Conservation (phyloP, 2,888 invertebrate genomes). For the Agonopterix subpropinquella region DNA sequence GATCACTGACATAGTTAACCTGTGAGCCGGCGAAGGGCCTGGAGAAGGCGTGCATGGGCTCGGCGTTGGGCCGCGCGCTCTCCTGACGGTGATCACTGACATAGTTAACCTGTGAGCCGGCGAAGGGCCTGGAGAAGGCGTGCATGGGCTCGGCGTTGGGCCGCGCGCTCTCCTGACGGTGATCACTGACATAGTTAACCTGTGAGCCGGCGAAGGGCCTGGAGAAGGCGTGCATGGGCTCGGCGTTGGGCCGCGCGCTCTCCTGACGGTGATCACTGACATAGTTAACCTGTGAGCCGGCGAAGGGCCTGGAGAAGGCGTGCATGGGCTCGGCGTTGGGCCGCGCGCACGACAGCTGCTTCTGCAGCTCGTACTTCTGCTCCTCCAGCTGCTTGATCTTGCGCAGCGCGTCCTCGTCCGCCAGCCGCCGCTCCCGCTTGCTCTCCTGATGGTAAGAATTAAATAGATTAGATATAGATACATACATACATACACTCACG, state of each 20-base stretch:
- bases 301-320: constrained; percentile 79
- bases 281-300: constrained; percentile 77
- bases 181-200: constrained; percentile 25
- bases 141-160: too few relatives aligned
- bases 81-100: too few relatives aligned
- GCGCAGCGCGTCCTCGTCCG: constrained; percentile 95
- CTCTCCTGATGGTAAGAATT: constrained; percentile 77
- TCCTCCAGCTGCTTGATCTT: constrained; percentile 97
- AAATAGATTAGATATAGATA: too few relatives aligned
- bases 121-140: too few relatives aligned
- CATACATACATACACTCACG: too few relatives aligned
- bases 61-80: constrained; percentile 73
- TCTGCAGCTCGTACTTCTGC: constrained; percentile 92
- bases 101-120: too few relatives aligned
- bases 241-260: constrained; percentile 45
- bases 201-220: constrained; percentile 84
- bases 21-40: too few relatives aligned
- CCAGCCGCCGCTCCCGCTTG: constrained; percentile 93
- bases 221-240: constrained; percentile 71
- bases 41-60: too few relatives aligned
- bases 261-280: neutral
- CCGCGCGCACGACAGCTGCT: constrained; percentile 85
- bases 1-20: too few relatives aligned
- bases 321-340: constrained; percentile 63
- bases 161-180: too few relatives aligned